Base-by-base conservation (phyloP, 2,113 vertebrate species). In the Collichthys lucidus region DNA sequence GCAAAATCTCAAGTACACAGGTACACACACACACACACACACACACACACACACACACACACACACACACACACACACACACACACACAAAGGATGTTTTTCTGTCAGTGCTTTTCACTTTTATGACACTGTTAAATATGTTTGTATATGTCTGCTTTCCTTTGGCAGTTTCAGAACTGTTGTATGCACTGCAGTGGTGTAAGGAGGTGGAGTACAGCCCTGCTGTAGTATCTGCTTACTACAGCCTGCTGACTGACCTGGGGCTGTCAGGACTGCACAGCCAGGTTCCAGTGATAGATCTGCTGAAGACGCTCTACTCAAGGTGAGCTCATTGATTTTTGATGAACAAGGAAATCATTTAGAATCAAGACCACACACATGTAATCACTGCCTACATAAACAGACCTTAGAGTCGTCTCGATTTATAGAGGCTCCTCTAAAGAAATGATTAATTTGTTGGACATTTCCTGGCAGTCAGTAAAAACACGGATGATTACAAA, bases 171-270 rank as follows among this genome's bases (percentile, higher is more conserved):
- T 94, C 96, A 91, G 98, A 99, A 67, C 88, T 98, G 52, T 91
- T 98, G 11, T 99, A 97, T 75, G 94, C 97, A 0, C 89, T 98
- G 79, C 97, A 98, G 91, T 99, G 98, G 98, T 98, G 96, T 93
- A 95, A 96, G 86, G 97, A 99, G 90, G 83, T 98, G 26, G 95
- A 96, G 59, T 93, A 90, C 66, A 92, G 93, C 17, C 94, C 96
- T 11, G 0, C 53, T 2, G 42, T 92, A 9, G 92, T 97, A 63
- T 87, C 92, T 17, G 95, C 96, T 11, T 97, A 96, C 88, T 86
- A 93, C 90, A 92, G 75, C 40, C 94, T 97, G 89, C 93, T 97
- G 56, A 92, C 93, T 71, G 95, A 96, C 61, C 94, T 96, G 93
- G 90, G 90, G 14, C 87, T 98, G 64, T 94, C 90, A 42, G 94